phyloP scores from a whole-genome alignment of 2,888 invertebrate genomes.

The Tuberolachnus salignus region DNA sequence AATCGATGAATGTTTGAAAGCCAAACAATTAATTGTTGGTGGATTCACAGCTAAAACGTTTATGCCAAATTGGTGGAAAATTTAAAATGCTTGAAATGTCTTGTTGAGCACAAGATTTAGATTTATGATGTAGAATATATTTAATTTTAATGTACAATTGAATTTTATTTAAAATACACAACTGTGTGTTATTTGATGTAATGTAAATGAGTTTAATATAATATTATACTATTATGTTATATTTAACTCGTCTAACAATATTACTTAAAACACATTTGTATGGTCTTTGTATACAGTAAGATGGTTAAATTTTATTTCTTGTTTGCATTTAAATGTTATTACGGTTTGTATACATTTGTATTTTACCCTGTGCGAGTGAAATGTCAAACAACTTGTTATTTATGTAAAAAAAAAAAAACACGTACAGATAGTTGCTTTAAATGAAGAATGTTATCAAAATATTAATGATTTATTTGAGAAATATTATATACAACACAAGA shows the following conservation, averaged over 20 bases:
- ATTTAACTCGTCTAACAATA: not conserved
- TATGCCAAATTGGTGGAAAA: slow-evolving; percentile 49
- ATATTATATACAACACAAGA: too few relatives aligned
- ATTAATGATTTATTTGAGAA: not conserved
- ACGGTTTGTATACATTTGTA: not conserved
- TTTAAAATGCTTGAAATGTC: not conserved
- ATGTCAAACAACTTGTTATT: not conserved
- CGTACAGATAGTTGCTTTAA: slow-evolving; percentile 4
- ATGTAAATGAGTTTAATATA: slow-evolving; percentile 3
- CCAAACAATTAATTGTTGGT: slow-evolving; percentile 19
- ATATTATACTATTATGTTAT: not conserved
- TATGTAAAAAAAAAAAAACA: not conserved
- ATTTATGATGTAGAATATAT: slow-evolving; percentile 17
- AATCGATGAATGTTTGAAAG: slow-evolving; percentile 72
- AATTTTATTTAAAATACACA: slow-evolving; percentile 1
- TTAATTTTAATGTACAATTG: not conserved
- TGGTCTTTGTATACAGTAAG: not conserved
- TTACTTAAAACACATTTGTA: not conserved
- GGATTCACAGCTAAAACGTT: slow-evolving; percentile 37
- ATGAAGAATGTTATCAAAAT: not conserved
- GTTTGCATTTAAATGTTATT: not conserved
- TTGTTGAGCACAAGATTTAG: slow-evolving; percentile 31
- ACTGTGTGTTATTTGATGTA: slow-evolving; percentile 2
- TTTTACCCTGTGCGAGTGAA: not conserved
- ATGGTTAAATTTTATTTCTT: not conserved